Conservation (phyloP, 2,888 invertebrate genomes). For the Erebia epiphron region DNA sequence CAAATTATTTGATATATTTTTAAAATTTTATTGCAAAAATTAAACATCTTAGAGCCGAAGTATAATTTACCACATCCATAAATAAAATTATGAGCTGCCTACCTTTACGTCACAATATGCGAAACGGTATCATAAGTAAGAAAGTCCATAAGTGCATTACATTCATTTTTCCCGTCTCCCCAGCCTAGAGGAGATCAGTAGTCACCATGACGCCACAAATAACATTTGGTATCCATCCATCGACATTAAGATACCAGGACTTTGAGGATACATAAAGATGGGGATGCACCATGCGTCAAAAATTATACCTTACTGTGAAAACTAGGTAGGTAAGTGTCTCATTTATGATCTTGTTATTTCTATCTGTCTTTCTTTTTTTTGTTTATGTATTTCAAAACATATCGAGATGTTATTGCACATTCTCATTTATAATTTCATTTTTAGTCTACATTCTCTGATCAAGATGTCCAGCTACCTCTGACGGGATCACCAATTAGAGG, state of each 20-base stretch:
- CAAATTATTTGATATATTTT: too few species aligned
- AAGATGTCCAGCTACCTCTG: too few species aligned
- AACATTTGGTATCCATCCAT: slow-evolving; percentile 76
- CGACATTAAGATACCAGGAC: slow-evolving; percentile 64
- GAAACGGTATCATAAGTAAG: slow-evolving; percentile 8
- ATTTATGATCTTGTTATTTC: too few species aligned
- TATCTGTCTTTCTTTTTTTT: too few species aligned
- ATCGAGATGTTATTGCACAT: too few species aligned
- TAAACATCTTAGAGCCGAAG: background rate
- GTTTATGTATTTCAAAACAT: too few species aligned
- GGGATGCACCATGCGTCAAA: slow-evolving; percentile 41
- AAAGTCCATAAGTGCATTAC: slow-evolving; percentile 27
- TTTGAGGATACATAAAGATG: slow-evolving; percentile 42
- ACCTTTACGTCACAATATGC: slow-evolving; percentile 5
- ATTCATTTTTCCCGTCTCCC: slow-evolving; percentile 24
- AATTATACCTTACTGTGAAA: background rate
- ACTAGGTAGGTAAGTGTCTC: background rate
- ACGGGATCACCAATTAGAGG: too few species aligned
- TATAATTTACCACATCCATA: slow-evolving; percentile 1
- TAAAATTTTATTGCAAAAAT: too few species aligned
- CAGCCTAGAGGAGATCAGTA: slow-evolving; percentile 31
- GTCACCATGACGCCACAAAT: slow-evolving; percentile 67
- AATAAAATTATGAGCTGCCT: background rate
- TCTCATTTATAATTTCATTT: too few species aligned
- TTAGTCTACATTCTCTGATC: too few species aligned